phyloP scores from a whole-genome alignment of 2,797 vertebrate species.

The Syndactyla subalaris region DNA sequence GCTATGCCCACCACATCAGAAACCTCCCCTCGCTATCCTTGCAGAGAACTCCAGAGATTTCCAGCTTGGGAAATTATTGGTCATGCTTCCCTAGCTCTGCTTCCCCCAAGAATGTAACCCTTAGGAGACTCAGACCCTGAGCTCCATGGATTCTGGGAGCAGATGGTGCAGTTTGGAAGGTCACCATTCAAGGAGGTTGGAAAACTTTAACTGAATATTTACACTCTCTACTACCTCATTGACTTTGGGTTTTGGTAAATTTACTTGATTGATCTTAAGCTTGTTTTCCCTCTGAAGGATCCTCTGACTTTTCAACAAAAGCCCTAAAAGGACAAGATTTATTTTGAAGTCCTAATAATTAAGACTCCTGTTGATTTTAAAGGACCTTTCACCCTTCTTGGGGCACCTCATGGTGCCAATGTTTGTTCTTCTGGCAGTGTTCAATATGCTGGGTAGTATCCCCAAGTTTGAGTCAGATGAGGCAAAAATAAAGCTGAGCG shows the following conservation, averaged over 20 bases:
- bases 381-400: background rate
- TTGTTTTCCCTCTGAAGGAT: background rate
- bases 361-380: background rate
- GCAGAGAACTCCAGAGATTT: slow-evolving; percentile 57
- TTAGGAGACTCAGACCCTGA: slow-evolving; percentile 31
- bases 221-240: fast-evolving
- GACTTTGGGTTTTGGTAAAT: background rate
- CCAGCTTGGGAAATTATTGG: slow-evolving; percentile 45
- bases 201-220: background rate
- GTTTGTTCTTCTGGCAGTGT: background rate
- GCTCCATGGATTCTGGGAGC: background rate
- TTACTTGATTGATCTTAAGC: background rate
- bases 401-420: fast-evolving
- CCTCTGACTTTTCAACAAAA: background rate
- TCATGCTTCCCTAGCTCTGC: slow-evolving; percentile 40
- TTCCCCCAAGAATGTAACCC: slow-evolving; percentile 27
- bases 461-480: fast-evolving
- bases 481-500: background rate
- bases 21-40: slow-evolving; percentile 4
- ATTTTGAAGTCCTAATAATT: background rate
- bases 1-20: slow-evolving; percentile 5
- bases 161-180: slow-evolving; percentile 50
- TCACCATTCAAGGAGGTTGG: slow-evolving; percentile 28
- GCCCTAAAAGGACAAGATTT: background rate
- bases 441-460: fast-evolving